Conservation (phyloP, 1,140 invertebrate genomes). For the Platorchestia sp. region DNA sequence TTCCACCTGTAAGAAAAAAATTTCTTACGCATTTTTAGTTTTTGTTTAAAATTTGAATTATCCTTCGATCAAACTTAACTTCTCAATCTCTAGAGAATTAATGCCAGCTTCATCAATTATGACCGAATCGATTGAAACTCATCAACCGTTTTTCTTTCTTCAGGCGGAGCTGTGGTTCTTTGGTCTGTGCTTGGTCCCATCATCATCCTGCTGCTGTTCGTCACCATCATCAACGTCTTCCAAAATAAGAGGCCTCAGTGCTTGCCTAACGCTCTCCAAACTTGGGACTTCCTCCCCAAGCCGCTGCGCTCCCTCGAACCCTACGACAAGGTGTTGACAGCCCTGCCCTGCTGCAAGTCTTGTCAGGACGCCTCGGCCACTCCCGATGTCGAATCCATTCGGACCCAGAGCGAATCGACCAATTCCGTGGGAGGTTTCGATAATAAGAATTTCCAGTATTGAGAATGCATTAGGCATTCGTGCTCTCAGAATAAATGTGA, state of each 20-base stretch:
- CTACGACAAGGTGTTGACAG: conserved; percentile 67
- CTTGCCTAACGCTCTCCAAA: conserved; percentile 71
- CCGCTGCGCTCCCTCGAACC: conserved; percentile 73
- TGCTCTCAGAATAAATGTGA: neutral
- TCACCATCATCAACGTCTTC: conserved; percentile 68
- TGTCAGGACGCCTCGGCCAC: neutral
- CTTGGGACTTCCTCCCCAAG: conserved; percentile 74
- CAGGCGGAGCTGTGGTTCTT: conserved; percentile 65
- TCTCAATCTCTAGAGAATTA: too few species aligned
- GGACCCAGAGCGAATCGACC: neutral
- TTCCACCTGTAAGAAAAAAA: too few species aligned
- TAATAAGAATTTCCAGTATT: neutral
- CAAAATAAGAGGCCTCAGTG: conserved; percentile 71
- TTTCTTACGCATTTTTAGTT: too few species aligned
- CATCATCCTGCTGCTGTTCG: conserved; percentile 69
- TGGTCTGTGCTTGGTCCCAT: conserved; percentile 54
- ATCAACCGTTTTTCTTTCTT: neutral
- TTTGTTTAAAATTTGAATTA: too few species aligned
- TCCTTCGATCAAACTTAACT: too few species aligned
- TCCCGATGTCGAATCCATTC: neutral
- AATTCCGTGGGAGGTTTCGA: neutral
- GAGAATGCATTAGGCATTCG: neutral
- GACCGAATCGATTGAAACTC: neutral
- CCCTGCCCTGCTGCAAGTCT: conserved; percentile 52
- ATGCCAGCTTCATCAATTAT: too few species aligned